phyloP scores from a whole-genome alignment of 2,113 vertebrate species.

The Varanus komodoensis region DNA sequence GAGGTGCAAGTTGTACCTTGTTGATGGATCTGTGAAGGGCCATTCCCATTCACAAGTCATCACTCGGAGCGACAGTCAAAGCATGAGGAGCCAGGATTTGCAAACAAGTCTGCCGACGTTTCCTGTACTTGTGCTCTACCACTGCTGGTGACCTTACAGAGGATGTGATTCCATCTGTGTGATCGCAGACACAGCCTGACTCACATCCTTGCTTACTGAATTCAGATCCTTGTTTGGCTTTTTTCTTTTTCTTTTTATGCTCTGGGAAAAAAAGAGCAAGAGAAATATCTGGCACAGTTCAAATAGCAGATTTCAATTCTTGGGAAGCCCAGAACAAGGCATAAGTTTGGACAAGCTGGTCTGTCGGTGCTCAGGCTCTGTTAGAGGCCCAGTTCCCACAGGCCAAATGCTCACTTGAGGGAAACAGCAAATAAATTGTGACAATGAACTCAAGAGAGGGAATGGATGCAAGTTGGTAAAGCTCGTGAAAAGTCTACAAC shows the following conservation, averaged over 20 bases:
- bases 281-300: conserved; percentile 41
- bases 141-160: conserved; percentile 19
- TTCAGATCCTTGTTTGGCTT: conserved; percentile 52
- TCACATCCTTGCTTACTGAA: conserved; percentile 47
- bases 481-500: conserved; percentile 6
- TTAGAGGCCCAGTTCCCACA: conserved; percentile 25
- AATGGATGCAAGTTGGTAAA: neutral
- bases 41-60: neutral
- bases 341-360: conserved; percentile 36
- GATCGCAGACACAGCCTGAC: conserved; percentile 42
- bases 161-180: conserved; percentile 25
- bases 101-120: neutral
- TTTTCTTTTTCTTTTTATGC: conserved; percentile 12
- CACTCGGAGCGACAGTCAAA: neutral
- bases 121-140: neutral
- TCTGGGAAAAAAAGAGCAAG: neutral
- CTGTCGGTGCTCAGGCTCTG: conserved; percentile 36
- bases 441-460: neutral
- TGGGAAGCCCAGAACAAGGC: conserved; percentile 27
- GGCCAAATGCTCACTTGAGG: conserved; percentile 32
- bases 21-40: neutral
- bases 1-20: neutral
- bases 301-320: conserved; percentile 47
- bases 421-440: conserved; percentile 35
- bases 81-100: neutral